Base-by-base conservation (phyloP, 2,113 vertebrate species). In the Sinocyclocheilus maitianheensis region DNA sequence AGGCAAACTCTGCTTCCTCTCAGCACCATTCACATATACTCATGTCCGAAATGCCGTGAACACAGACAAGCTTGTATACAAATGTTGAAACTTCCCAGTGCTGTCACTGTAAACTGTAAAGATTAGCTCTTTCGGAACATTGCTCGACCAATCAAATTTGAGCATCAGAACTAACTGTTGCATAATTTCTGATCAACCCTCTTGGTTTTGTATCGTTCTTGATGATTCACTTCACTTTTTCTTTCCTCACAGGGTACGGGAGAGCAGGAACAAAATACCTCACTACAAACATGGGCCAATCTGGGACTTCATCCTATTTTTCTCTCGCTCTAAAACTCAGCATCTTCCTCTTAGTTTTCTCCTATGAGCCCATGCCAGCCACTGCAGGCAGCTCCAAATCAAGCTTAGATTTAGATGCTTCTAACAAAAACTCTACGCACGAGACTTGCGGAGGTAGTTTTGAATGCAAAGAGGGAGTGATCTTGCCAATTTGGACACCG, bases 401-500 rank as follows among this genome's bases (percentile, higher is more conserved):
- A 18, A 30, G 90, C 71, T 91, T 93, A 0, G 72, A 87, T 0
- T 74, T 91, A 53, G 94, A 93, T 87, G 86, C 69, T 89, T 88
- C 92, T 84, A 55, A 62, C 48, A 94, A 94, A 1, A 89, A 93
- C 77, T 8, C 40, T 9, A 92, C 90, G 13, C 65, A n/a, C 0
- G 89, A 92, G 71, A 91, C 93, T 76, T 97, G 96, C n/a, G 91
- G 92, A 0, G 97, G 96, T n/a, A 89, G 93, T 0, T 96, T 94
- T 43, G 79, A 92, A 1, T 99, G 98, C 91, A 95, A 96, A 72
- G 94, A 94, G 86, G 98, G 98, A 0, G 97, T 99, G 55, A 97
- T 99, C 90, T 93, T 99, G 85, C 97, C 97, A 0, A 75, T 97
- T 3, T 99, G 98, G 98, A 93, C 92, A 37, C 98, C 98, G 0